Evolutionary conservation across 2,888 invertebrate genomes (phyloP).

Genomic region (Nomada ferruginata): DNA sequence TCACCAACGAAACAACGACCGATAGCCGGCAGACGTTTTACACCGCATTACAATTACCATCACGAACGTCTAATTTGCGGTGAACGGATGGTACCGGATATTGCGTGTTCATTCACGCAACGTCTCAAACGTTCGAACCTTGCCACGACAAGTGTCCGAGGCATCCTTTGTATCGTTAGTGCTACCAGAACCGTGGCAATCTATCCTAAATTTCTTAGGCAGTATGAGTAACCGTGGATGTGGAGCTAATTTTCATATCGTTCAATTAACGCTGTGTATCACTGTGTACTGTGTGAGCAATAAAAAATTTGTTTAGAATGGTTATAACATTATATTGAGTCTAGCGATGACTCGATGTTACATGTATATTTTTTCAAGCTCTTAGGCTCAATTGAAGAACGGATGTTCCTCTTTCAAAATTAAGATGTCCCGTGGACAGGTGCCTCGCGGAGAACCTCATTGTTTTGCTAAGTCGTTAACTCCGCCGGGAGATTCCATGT

Average conservation of each 20-base stretch:
- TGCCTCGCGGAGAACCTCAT: slow-evolving; percentile 11
- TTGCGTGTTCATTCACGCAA: slow-evolving; percentile 55
- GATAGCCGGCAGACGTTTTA: slow-evolving; percentile 33
- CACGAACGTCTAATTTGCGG: slow-evolving; percentile 58
- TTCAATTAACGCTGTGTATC: not conserved
- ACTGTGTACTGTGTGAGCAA: not conserved
- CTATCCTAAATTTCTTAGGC: no score
- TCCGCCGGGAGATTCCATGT: not conserved
- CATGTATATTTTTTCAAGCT: not conserved
- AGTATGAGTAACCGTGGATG: not conserved
- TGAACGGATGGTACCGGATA: slow-evolving; percentile 56
- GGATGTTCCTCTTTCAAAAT: not conserved
- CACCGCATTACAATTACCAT: slow-evolving; percentile 46
- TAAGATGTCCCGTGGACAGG: slow-evolving; percentile 1
- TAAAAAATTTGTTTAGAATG: not conserved
- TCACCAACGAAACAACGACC: slow-evolving; percentile 17
- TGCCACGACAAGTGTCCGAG: slow-evolving; percentile 5
- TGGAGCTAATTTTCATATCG: not conserved
- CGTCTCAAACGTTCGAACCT: slow-evolving; percentile 29
- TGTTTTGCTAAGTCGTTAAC: slow-evolving; percentile 19
- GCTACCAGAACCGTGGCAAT: slow-evolving; percentile 1
- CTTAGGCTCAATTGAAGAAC: not conserved
- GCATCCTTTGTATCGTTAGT: slow-evolving; percentile 1
- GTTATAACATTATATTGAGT: not conserved
- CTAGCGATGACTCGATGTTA: not conserved